These are phyloP conservation scores for Platichthys stellatus DNA, from an alignment of 2,113 vertebrate species.

Conservation along the genomic window DNA sequence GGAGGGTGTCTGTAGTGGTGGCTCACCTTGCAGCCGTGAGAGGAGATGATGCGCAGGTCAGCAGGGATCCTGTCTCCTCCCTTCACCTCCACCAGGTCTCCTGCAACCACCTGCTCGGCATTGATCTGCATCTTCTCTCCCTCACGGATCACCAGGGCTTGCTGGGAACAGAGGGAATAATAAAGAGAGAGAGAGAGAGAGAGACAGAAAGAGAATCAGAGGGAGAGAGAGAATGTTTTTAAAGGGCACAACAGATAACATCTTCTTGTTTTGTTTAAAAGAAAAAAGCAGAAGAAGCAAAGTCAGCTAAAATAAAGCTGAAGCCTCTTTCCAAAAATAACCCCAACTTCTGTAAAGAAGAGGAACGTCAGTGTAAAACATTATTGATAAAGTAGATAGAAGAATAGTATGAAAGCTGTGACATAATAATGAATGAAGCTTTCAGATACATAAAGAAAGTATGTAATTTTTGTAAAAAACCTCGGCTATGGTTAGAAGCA, in stretches of 20 bases:
- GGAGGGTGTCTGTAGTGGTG: background rate
- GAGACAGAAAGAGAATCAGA: background rate
- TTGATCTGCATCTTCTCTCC: conserved; percentile 95
- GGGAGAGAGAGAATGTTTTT: background rate
- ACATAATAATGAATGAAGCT: no score
- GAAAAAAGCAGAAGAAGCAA: background rate
- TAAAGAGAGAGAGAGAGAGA: background rate
- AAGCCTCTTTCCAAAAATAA: background rate
- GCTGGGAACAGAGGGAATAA: conserved; percentile 71
- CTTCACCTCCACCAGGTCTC: conserved; percentile 93
- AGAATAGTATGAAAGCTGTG: no score
- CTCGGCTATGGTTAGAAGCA: no score
- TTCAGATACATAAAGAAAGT: no score
- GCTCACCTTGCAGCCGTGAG: conserved; percentile 91
- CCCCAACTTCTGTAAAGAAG: background rate
- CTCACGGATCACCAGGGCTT: conserved; percentile 94
- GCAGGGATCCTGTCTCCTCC: conserved; percentile 92
- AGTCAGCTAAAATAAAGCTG: background rate
- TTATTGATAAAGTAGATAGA: no score
- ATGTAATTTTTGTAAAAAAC: no score
- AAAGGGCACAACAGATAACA: background rate
- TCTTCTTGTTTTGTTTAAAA: background rate
- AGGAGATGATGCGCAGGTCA: conserved; percentile 90
- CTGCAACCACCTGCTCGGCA: conserved; percentile 90
- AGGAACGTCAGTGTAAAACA: no score